Evolutionary conservation across 2,113 vertebrate species (phyloP), one percentile per base, ranked within the genome.

Genomic region (Dasyornis broadbenti): DNA sequence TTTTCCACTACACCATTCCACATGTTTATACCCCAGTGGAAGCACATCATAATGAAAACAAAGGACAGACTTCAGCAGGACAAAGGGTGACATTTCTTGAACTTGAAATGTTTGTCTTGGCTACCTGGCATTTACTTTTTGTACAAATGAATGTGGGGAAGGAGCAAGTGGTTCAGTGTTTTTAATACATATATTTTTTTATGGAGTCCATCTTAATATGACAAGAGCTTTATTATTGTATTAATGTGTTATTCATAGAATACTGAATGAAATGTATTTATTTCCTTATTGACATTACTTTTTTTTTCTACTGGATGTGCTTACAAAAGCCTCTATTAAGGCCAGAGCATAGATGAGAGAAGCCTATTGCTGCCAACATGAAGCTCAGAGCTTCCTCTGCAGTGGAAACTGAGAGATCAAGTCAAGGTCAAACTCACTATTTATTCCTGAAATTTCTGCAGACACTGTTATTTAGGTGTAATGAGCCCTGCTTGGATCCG

Each of bases 391-490:
- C 85, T 96, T 96, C 85, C 92, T 90, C 91, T 93, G 87, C 94
- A 93, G 94, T 95, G 90, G 68, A 91, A 94, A 73, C 42, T 9
- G 86, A 89, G 89, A 94, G 89, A 95, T 78, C 91, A 87, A 95
- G 78, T 90, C 94, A 96, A 96, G 95, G 91, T 96, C 94, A 96
- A 90, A 86, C 71, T 82, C 84, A 23, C 92, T 91, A 86, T 96
- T 94, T 96, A 89, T 96, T 96, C 89, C 94, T 96, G 87, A 91
- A 91, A 90, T 95, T 95, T 96, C 93, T 96, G 94, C 94, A 96
- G 95, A 95, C 96, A 37, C 90, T 79, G 84, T 93, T 96, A 88
- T 95, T 94, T 91, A 88, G 93, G 86, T 94, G 94, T 96, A 95
- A 94, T 88, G 93, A 95, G 90, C 90, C 90, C 93, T 91, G 87